Conservation (phyloP, 2,888 invertebrate species). For the Ectemnius cavifrons region DNA sequence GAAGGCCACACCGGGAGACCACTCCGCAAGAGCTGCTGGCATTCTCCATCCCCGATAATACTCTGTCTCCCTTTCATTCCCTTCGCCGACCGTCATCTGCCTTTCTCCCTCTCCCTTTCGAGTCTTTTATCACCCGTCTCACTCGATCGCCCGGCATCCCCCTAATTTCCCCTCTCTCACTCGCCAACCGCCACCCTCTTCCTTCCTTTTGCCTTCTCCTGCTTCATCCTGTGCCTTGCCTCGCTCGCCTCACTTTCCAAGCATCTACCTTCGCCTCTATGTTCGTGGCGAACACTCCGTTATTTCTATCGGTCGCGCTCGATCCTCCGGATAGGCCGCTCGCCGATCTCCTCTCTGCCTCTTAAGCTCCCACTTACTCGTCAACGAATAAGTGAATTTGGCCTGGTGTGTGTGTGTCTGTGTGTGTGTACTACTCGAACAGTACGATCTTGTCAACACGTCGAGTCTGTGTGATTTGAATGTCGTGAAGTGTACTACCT, state of each 20-base stretch:
- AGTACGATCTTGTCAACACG: too few species aligned
- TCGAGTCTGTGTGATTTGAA: too few species aligned
- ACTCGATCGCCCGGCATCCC: constrained; percentile 10
- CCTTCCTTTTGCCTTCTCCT: background rate
- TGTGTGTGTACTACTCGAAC: too few species aligned
- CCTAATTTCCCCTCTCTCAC: background rate
- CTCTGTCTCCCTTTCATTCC: background rate
- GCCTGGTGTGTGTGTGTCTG: too few species aligned
- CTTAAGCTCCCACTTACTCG: background rate
- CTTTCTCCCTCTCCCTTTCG: background rate
- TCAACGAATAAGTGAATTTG: too few species aligned
- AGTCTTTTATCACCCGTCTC: background rate
- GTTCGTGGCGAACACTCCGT: too few species aligned
- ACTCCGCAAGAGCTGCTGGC: constrained; percentile 9
- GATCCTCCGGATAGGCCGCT: background rate
- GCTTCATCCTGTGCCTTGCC: constrained; percentile 3
- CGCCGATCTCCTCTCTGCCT: background rate
- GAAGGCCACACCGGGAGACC: constrained; percentile 27
- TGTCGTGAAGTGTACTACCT: too few species aligned
- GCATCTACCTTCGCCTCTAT: constrained; percentile 14
- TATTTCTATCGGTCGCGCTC: too few species aligned
- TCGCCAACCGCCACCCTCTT: constrained; percentile 8
- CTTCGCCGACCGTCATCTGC: background rate
- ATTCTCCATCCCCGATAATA: constrained; percentile 16
- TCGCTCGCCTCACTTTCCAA: background rate